Conservation (phyloP, 2,113 vertebrate genomes). For the Zootoca vivipara region DNA sequence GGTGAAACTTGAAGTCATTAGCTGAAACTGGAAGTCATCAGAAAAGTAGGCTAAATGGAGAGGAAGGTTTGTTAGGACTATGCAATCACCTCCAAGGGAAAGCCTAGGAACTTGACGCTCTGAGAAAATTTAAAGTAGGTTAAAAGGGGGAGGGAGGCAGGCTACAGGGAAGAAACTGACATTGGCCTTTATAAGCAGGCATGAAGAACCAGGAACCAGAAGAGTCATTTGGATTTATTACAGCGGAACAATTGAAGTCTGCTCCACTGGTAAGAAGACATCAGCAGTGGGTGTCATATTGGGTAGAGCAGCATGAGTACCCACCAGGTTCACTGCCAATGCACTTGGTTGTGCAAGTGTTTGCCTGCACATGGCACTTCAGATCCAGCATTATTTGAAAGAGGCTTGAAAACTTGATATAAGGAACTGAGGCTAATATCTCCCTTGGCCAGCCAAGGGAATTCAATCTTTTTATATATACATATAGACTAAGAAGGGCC, state of each 20-base stretch:
- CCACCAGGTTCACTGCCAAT: too few relatives aligned
- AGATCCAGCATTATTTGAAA: background rate
- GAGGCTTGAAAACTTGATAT: background rate
- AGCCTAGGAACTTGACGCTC: background rate
- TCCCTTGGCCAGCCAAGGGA: background rate
- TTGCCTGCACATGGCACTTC: background rate
- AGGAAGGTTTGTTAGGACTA: background rate
- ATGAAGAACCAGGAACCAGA: background rate
- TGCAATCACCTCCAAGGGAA: background rate
- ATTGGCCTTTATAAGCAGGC: background rate
- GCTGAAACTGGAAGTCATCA: background rate
- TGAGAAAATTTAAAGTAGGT: background rate
- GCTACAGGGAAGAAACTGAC: background rate
- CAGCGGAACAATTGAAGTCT: background rate
- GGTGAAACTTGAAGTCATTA: background rate
- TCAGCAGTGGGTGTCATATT: background rate
- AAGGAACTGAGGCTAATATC: background rate
- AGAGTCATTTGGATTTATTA: background rate
- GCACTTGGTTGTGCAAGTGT: background rate
- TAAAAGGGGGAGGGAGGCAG: background rate
- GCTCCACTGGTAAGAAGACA: background rate
- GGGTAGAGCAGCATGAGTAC: background rate
- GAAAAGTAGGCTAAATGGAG: conserved; percentile 14
- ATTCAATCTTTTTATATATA: background rate
- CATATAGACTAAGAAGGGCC: background rate